Percentiles rank a stretch among this genome's conserved stretches.
These are phyloP conservation scores for Crematogaster levior DNA, from an alignment of 2,888 invertebrate species.

Conservation along the genomic window DNA sequence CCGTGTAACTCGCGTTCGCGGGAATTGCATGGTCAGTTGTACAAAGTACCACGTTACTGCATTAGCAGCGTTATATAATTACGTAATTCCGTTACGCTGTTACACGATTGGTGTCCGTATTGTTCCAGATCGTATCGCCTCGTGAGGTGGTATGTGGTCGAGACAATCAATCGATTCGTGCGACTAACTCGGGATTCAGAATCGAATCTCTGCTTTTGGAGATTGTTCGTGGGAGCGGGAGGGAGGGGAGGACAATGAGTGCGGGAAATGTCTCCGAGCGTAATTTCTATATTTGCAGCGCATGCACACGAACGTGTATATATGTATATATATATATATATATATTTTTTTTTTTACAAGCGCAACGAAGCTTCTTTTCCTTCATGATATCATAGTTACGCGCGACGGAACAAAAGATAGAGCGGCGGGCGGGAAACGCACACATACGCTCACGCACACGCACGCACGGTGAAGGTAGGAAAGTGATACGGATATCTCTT, in stretches of 20 bases:
- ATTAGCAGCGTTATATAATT: conserved; percentile 10
- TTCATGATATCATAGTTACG: conserved; percentile 73
- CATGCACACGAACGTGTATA: conserved; percentile 20
- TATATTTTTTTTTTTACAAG: background rate
- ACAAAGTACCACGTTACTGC: too few species aligned
- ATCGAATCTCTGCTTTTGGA: background rate
- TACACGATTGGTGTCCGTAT: background rate
- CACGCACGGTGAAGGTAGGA: conserved; percentile 60
- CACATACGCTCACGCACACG: background rate
- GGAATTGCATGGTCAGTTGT: conserved; percentile 55
- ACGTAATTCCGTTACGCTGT: conserved; percentile 6
- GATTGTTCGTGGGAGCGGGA: conserved; percentile 8
- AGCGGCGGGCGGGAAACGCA: conserved; percentile 5
- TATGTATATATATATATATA: background rate
- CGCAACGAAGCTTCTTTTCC: conserved; percentile 54
- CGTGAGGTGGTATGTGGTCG: conserved; percentile 7
- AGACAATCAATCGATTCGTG: conserved; percentile 28
- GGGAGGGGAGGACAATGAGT: conserved; percentile 1
- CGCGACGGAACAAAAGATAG: conserved; percentile 60
- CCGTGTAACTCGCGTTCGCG: conserved; percentile 29
- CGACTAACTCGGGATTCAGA: conserved; percentile 11
- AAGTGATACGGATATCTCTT: conserved; percentile 69
- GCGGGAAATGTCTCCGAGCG: background rate
- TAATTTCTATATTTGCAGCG: background rate
- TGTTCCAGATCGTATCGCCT: background rate